Percentiles rank a stretch among this genome's conserved stretches.
These are phyloP conservation scores for Frankliniella intonsa DNA, from an alignment of 2,888 invertebrate species.

Conservation along the genomic window DNA sequence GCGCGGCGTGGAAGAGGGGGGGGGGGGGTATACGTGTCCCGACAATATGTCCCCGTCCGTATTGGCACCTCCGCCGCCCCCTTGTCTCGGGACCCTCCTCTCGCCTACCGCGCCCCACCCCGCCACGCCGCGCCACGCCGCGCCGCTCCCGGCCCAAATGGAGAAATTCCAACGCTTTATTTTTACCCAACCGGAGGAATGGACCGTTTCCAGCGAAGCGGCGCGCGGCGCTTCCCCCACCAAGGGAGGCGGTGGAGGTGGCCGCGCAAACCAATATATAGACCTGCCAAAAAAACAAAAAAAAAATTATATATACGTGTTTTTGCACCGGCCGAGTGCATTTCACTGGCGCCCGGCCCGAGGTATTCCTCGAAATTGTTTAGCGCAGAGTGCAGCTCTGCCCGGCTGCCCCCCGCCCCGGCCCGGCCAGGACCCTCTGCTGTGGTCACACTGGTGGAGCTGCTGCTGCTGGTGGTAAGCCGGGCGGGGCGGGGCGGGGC, in stretches of 20 bases:
- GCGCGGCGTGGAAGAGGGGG: background rate
- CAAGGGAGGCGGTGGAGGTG: too few relatives aligned
- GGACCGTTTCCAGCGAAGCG: too few relatives aligned
- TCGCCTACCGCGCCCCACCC: background rate
- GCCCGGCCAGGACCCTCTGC: background rate
- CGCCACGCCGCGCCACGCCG: background rate
- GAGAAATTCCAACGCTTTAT: background rate
- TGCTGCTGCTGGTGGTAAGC: too few relatives aligned
- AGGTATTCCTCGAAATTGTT: too few relatives aligned
- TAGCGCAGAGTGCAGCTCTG: background rate
- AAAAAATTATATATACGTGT: background rate
- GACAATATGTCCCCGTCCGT: conserved; percentile 19
- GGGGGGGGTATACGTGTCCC: background rate
- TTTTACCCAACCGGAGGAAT: too few relatives aligned
- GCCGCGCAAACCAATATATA: too few relatives aligned
- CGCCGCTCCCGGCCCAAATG: background rate
- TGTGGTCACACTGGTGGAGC: too few relatives aligned
- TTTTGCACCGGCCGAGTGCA: background rate
- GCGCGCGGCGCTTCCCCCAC: too few relatives aligned
- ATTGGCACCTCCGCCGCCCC: conserved; percentile 7
- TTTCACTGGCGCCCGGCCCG: too few relatives aligned
- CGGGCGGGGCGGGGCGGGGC: too few relatives aligned
- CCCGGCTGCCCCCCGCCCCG: background rate
- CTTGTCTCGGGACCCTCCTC: background rate
- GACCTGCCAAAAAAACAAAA: background rate